phyloP scores from a whole-genome alignment of 2,888 invertebrate species.

The Enoplolaimus lenunculus region DNA sequence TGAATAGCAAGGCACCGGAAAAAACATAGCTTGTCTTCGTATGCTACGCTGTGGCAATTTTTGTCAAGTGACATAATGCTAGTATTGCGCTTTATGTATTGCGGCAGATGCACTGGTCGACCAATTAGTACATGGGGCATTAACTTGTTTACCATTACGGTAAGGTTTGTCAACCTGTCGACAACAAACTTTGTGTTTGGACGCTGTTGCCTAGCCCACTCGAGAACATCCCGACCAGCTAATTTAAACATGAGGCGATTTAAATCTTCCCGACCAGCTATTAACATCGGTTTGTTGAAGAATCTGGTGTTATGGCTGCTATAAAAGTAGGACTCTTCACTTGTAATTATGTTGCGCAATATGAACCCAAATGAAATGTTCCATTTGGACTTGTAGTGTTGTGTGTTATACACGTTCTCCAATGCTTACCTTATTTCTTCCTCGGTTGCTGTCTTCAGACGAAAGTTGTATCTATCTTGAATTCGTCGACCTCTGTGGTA shows the following conservation, averaged over 20 bases:
- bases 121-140: conserved; percentile 10
- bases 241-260: background rate
- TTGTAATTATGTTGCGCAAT: background rate
- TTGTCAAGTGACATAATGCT: background rate
- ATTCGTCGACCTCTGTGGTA: background rate
- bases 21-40: conserved; percentile 2
- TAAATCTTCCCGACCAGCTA: background rate
- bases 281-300: background rate
- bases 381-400: conserved; percentile 1
- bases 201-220: background rate
- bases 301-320: background rate
- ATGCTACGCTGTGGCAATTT: background rate
- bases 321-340: background rate
- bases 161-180: background rate
- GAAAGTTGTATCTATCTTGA: conserved; percentile 1
- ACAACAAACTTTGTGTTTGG: conserved; percentile 9
- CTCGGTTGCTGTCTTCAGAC: background rate
- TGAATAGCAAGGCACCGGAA: conserved; percentile 1
- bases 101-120: conserved; percentile 7
- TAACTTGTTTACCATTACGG: background rate
- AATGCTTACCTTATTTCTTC: background rate
- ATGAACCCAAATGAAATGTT: conserved; percentile 10
- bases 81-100: background rate
- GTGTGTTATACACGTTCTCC: background rate
- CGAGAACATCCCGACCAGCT: no score